Percentiles rank a stretch among this genome's conserved stretches.
These are phyloP conservation scores for Acrocephalus scirpaceus DNA, from an alignment of 2,797 vertebrate genomes.

Conservation along the genomic window DNA sequence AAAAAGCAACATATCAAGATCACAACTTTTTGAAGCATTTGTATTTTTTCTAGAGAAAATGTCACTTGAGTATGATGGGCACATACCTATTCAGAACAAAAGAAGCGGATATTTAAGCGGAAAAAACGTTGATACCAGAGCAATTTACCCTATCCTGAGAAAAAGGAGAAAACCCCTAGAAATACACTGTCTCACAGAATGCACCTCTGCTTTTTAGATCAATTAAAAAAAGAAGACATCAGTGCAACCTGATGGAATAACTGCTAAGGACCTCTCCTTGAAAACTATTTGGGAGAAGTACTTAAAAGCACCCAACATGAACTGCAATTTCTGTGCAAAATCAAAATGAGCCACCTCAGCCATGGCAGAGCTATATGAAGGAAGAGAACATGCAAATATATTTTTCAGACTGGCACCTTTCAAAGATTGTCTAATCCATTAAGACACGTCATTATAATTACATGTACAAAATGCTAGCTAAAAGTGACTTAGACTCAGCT, in stretches of 20 bases:
- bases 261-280: background rate
- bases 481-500: background rate
- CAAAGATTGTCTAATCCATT: background rate
- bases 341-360: background rate
- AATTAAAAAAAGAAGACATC: background rate
- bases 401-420: background rate
- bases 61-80: background rate
- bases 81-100: background rate
- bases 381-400: background rate
- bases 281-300: background rate
- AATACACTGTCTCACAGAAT: background rate
- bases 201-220: background rate
- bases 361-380: background rate
- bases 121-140: background rate
- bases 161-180: background rate
- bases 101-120: background rate
- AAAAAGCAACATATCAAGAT: background rate
- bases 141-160: background rate
- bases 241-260: accelerated
- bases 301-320: background rate
- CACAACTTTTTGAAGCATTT: background rate
- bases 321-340: background rate
- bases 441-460: background rate
- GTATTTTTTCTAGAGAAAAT: background rate
- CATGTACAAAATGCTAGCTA: background rate